These are phyloP conservation scores for Hirudo medicinalis DNA, from an alignment of 1,140 invertebrate species.

Conservation along the genomic window DNA sequence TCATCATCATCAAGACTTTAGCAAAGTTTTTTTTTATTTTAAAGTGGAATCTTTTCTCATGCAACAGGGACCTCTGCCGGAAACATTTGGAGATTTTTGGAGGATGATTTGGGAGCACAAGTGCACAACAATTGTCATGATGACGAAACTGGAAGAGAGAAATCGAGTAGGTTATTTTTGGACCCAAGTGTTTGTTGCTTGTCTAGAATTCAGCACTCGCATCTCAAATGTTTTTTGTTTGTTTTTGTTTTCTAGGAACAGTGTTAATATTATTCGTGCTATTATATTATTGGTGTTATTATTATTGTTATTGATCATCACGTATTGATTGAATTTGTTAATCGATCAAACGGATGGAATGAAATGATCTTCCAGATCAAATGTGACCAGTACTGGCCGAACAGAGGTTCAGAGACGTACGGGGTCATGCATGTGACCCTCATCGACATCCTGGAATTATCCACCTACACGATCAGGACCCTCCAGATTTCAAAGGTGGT, in stretches of 20 bases:
- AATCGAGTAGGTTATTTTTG: constrained; percentile 28
- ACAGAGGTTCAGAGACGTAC: constrained; percentile 78
- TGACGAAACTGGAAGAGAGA: constrained; percentile 44
- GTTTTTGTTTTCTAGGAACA: no score
- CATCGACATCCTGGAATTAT: constrained; percentile 82
- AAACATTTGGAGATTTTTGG: constrained; percentile 42
- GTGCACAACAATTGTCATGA: constrained; percentile 40
- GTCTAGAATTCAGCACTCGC: no score
- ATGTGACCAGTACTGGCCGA: constrained; percentile 96
- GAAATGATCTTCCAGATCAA: constrained; percentile 30
- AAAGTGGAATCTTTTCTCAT: constrained; percentile 19
- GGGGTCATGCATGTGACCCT: constrained; percentile 72
- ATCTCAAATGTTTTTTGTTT: no score
- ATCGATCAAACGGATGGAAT: no score
- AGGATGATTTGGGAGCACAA: constrained; percentile 41
- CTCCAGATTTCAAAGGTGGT: constrained; percentile 44
- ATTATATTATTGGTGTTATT: no score
- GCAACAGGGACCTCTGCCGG: constrained; percentile 54
- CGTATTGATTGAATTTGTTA: no score
- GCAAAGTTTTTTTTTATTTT: background rate
- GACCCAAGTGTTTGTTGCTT: no score
- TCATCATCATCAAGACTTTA: no score
- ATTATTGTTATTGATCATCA: no score
- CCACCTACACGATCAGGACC: constrained; percentile 91
- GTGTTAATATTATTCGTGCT: no score